Base-by-base conservation (phyloP, 2,113 vertebrate species). In the Ochotona curzoniae region DNA sequence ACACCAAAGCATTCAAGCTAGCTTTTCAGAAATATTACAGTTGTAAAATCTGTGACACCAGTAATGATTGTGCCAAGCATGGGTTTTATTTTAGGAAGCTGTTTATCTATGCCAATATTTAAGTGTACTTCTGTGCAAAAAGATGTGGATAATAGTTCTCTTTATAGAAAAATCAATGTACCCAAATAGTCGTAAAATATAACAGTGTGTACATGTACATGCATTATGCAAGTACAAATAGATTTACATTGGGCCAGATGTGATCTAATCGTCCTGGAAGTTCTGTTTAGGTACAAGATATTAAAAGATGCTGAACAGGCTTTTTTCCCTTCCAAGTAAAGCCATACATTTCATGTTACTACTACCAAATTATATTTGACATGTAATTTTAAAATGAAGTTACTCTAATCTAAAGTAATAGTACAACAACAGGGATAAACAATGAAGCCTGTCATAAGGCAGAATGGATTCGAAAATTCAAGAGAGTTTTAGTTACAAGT, bases 311-410 rank as follows among this genome's bases (percentile, higher is more conserved):
- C 70, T 94, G 49, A 97, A 91, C n/a, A 64, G 67, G 49, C 85
- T 89, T 96, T 97, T 95, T 96, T 93, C 54, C 38, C 80, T 83
- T 95, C 63, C 89, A 74, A 97, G 81, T 70, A 86, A 51, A 96
- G 73, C 13, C 76, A 83, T 82, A 90, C 84, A 94, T 91, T 97
- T 97, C 94, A 93, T 11, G 15, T 97, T 97, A 96, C 96, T 75
- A 94, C 86, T 83, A 96, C 76, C 63, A 98, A 98, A 98, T 98
- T 96, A 96, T 95, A 98, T 96, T 92, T 98, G 97, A 98, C 97
- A 97, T 96, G 95, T 96, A 97, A 98, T 98, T 98, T 97, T 93
- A 97, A 97, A 98, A 97, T 69, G 88, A 97, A 97, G 91, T 97
- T 98, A 94, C 94, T 91, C 93, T 97, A 97, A 98, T 97, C 93